A percentile compares a stretch with the other conserved stretches of the same genome.
phyloP scores from a whole-genome alignment of 2,113 vertebrate species.

The Spea bombifrons region DNA sequence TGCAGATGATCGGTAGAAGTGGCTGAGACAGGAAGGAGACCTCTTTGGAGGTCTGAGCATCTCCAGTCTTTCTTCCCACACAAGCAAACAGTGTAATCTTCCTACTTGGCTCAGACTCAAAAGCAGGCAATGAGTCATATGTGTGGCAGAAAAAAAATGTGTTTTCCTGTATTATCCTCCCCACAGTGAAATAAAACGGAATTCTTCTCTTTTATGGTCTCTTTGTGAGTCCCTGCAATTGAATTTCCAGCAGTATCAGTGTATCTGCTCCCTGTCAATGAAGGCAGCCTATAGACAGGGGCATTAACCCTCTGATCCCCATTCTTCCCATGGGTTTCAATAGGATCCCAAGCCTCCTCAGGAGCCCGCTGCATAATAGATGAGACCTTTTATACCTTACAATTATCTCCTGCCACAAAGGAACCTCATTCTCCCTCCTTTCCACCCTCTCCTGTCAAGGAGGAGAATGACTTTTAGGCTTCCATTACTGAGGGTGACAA shows the following conservation, averaged over 20 bases:
- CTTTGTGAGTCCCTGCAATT: conserved; percentile 69
- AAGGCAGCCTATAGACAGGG: conserved; percentile 61
- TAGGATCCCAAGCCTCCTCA: conserved; percentile 71
- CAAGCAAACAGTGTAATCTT: conserved; percentile 50
- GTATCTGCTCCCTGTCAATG: conserved; percentile 76
- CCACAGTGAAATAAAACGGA: conserved; percentile 53
- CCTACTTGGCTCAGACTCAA: conserved; percentile 51
- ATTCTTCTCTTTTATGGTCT: conserved; percentile 64
- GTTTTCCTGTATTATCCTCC: conserved; percentile 52
- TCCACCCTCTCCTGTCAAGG: background rate
- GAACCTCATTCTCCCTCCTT: conserved; percentile 58
- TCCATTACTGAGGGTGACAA: too few relatives aligned
- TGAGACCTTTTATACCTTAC: conserved; percentile 81
- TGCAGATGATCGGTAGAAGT: conserved; percentile 12
- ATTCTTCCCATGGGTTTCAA: conserved; percentile 78
- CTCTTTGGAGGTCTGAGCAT: background rate
- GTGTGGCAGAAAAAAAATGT: conserved; percentile 56
- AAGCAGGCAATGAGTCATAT: background rate
- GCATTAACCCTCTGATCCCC: conserved; percentile 79
- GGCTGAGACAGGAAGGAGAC: background rate
- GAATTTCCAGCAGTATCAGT: conserved; percentile 74
- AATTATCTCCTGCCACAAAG: conserved; percentile 81
- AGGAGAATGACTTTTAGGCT: background rate
- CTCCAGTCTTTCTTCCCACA: background rate
- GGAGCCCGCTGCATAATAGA: conserved; percentile 87